Evolutionary conservation across 2,888 invertebrate genomes (phyloP).

Genomic region (Philopedon plagiatum): DNA sequence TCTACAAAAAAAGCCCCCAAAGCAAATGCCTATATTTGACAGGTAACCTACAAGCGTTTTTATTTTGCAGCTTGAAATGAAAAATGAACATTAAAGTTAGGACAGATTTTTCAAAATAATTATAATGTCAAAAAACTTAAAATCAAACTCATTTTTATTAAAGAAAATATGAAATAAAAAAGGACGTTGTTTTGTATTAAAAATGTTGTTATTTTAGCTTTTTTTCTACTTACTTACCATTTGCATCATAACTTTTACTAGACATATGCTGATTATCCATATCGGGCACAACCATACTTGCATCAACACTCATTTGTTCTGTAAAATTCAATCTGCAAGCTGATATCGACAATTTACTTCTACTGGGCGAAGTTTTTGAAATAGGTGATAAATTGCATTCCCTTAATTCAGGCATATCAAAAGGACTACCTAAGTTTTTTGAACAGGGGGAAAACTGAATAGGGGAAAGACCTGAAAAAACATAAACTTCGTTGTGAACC

Average conservation of each 20-base stretch:
- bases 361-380: constrained; percentile 50
- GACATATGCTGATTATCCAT: constrained; percentile 62
- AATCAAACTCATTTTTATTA: too few relatives aligned
- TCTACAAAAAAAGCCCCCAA: too few relatives aligned
- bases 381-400: constrained; percentile 62
- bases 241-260: constrained; percentile 17
- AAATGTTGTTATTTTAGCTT: not conserved
- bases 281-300: constrained; percentile 63
- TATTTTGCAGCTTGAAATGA: too few relatives aligned
- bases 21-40: too few relatives aligned
- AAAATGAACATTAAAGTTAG: too few relatives aligned
- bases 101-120: too few relatives aligned
- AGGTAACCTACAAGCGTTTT: too few relatives aligned
- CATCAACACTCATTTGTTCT: constrained; percentile 52
- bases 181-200: too few relatives aligned
- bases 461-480: constrained; percentile 56
- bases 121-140: too few relatives aligned
- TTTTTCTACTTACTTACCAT: constrained; percentile 39
- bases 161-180: too few relatives aligned
- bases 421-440: constrained; percentile 43
- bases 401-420: constrained; percentile 54
- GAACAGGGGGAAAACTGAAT: constrained; percentile 59
- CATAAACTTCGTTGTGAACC: too few relatives aligned
- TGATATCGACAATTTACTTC: constrained; percentile 70
- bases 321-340: constrained; percentile 68